Percentiles rank a stretch among this genome's conserved stretches.
These are phyloP conservation scores for Hirtodrosophila duncani DNA, from an alignment of 2,888 invertebrate species.

Conservation along the genomic window DNA sequence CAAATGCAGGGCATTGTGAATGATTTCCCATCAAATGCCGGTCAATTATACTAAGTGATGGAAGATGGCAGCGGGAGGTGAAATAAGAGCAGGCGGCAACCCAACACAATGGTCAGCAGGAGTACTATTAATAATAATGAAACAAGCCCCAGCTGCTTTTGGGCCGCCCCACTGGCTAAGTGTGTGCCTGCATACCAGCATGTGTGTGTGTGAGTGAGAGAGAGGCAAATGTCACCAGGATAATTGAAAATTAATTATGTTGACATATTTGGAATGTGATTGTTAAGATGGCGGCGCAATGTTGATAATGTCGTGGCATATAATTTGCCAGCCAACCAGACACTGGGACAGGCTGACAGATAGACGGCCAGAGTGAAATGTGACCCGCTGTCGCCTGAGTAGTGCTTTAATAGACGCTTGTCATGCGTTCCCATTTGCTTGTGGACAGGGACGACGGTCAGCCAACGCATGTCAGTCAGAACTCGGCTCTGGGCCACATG, in stretches of 20 bases:
- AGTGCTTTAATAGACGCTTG: constrained; percentile 45
- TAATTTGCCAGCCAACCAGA: constrained; percentile 32
- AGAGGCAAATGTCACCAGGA: constrained; percentile 47
- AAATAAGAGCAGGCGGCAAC: constrained; percentile 30
- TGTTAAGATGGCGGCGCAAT: constrained; percentile 45
- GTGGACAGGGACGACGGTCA: constrained; percentile 12
- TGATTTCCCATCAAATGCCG: constrained; percentile 59
- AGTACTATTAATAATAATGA: constrained; percentile 59
- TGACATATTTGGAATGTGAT: constrained; percentile 70
- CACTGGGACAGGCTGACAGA: neutral
- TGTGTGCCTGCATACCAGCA: neutral
- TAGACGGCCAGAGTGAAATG: constrained; percentile 13
- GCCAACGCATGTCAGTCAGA: constrained; percentile 5
- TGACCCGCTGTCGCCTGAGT: constrained; percentile 17
- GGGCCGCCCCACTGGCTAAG: constrained; percentile 12
- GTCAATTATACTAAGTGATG: constrained; percentile 68
- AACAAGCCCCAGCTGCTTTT: constrained; percentile 29
- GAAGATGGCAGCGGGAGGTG: neutral
- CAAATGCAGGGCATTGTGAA: constrained; percentile 46
- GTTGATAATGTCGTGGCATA: constrained; percentile 46
- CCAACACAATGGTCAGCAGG: constrained; percentile 26
- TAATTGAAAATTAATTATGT: constrained; percentile 73
- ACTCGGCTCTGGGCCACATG: constrained; percentile 13
- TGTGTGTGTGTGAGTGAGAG: constrained; percentile 5
- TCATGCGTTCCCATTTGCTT: constrained; percentile 50